phyloP scores from a whole-genome alignment of 2,797 vertebrate genomes.

The Carapus acus region DNA sequence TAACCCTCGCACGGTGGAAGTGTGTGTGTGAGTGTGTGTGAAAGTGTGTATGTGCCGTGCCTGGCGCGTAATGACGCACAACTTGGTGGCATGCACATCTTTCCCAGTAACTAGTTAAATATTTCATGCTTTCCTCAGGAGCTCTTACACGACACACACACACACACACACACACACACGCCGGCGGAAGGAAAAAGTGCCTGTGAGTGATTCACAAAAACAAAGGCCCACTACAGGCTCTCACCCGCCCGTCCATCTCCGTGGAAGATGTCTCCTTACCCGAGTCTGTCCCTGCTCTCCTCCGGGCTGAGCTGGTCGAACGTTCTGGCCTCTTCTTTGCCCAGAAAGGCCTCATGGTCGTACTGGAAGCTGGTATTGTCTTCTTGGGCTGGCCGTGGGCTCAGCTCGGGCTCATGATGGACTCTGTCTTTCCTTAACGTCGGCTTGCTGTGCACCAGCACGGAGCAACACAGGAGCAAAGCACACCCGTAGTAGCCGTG shows the following conservation, averaged over 20 bases:
- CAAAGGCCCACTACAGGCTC: neutral
- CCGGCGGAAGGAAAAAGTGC: neutral
- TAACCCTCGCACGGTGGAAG: conserved; percentile 11
- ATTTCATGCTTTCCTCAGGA: conserved; percentile 27
- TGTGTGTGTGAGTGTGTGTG: conserved; percentile 39
- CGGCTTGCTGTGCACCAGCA: conserved; percentile 73
- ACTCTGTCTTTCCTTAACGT: conserved; percentile 85
- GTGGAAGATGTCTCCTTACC: conserved; percentile 70
- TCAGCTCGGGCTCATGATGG: conserved; percentile 72
- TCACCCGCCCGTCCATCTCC: neutral
- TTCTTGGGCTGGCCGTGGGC: conserved; percentile 72
- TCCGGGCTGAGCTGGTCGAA: conserved; percentile 93
- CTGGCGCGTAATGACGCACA: conserved; percentile 8
- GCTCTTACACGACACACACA: conserved; percentile 33
- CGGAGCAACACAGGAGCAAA: conserved; percentile 56
- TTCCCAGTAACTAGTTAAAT: conserved; percentile 32
- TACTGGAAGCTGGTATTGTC: conserved; percentile 86
- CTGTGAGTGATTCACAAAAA: conserved; percentile 26
- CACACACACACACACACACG: neutral
- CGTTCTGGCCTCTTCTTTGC: conserved; percentile 88
- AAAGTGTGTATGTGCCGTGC: no score
- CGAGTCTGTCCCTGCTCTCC: conserved; percentile 86
- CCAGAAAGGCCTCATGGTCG: conserved; percentile 95
- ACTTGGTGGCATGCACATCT: conserved; percentile 36
- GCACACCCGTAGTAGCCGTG: conserved; percentile 50